These are phyloP conservation scores for Barbus barbus DNA, from an alignment of 2,113 vertebrate genomes.

Conservation along the genomic window DNA sequence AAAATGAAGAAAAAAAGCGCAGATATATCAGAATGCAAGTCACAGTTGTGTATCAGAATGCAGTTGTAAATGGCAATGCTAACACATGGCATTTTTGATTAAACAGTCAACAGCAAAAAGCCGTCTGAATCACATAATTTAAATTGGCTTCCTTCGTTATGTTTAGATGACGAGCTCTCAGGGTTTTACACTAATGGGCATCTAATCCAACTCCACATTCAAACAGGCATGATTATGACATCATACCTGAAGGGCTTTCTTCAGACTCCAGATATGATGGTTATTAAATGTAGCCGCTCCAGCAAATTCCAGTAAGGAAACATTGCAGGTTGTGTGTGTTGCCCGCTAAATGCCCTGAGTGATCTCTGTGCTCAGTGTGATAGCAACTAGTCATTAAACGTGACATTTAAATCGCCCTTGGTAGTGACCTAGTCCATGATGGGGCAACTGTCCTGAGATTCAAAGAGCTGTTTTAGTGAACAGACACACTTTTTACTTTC, in stretches of 20 bases:
- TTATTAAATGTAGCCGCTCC: constrained; percentile 35
- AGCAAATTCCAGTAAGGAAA: constrained; percentile 25
- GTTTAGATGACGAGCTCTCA: neutral
- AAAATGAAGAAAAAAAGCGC: neutral
- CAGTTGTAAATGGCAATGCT: neutral
- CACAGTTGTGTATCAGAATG: too few relatives aligned
- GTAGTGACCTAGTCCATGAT: constrained; percentile 17
- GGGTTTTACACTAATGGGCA: neutral
- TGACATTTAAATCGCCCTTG: constrained; percentile 23
- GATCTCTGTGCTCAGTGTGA: constrained; percentile 14
- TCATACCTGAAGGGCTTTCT: constrained; percentile 21
- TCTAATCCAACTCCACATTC: constrained; percentile 14
- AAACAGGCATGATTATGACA: constrained; percentile 19
- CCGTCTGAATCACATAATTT: neutral
- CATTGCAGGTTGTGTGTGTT: constrained; percentile 29
- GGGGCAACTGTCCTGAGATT: neutral
- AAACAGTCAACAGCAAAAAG: neutral
- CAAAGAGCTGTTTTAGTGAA: neutral
- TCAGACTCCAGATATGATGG: neutral
- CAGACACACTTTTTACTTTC: neutral
- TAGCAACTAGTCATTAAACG: constrained; percentile 24
- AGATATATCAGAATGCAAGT: neutral
- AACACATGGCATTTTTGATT: neutral
- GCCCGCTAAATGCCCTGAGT: constrained; percentile 7
- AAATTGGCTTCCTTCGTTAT: neutral